phyloP scores from a whole-genome alignment of 2,888 invertebrate genomes.

The Polyommatus icarus region DNA sequence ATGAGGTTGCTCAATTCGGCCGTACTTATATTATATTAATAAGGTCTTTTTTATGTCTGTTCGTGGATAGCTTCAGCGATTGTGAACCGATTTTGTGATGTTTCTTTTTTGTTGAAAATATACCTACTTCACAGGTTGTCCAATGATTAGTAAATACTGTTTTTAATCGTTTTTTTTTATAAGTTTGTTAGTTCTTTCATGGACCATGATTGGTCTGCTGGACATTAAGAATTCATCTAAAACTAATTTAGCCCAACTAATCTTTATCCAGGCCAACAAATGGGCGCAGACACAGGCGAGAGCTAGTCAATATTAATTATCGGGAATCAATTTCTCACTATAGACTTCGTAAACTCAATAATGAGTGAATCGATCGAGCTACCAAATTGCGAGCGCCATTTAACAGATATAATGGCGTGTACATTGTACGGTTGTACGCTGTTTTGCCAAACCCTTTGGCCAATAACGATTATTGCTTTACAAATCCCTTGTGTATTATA shows the following conservation, averaged over 20 bases:
- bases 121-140: too few species aligned
- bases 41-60: too few species aligned
- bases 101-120: too few species aligned
- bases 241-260: neutral
- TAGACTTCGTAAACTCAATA: slow-evolving; percentile 11
- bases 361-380: slow-evolving; percentile 8
- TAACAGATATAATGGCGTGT: slow-evolving; percentile 10
- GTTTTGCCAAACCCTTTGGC: slow-evolving; percentile 2
- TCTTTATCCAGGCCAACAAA: neutral
- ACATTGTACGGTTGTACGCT: neutral
- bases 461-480: neutral
- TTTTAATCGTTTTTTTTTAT: too few species aligned
- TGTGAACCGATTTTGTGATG: too few species aligned
- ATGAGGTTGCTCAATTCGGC: too few species aligned
- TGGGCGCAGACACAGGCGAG: neutral
- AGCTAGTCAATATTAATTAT: slow-evolving; percentile 19
- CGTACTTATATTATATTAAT: too few species aligned
- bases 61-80: too few species aligned
- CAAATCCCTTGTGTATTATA: neutral
- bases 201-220: neutral
- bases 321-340: slow-evolving; percentile 11
- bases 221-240: neutral
- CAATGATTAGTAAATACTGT: too few species aligned
- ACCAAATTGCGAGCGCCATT: neutral
- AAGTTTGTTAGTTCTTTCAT: too few species aligned